phyloP scores from a whole-genome alignment of 2,797 vertebrate species.

The Helarctos malayanus region DNA sequence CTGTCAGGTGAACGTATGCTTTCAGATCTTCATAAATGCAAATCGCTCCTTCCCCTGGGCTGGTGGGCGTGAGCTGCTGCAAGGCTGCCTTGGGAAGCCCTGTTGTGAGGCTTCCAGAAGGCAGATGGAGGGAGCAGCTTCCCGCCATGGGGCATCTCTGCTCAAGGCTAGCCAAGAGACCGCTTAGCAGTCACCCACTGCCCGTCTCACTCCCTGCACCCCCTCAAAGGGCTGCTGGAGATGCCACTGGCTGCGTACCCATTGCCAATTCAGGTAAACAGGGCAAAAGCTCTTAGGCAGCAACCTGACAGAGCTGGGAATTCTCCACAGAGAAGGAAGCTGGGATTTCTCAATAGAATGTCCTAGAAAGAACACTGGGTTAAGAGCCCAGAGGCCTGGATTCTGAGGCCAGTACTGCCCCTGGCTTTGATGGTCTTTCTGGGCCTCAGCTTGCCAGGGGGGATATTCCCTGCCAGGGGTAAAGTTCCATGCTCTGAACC shows the following conservation, averaged over 20 bases:
- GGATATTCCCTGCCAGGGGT: accelerated
- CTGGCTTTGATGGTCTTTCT: neutral
- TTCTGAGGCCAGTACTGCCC: neutral
- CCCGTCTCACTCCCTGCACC: accelerated
- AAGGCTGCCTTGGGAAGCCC: neutral
- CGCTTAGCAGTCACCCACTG: neutral
- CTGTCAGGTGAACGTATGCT: conserved; percentile 81
- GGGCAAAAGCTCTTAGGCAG: neutral
- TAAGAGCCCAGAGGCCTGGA: neutral
- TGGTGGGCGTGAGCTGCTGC: neutral
- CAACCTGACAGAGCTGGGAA: neutral
- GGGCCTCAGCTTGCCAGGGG: neutral
- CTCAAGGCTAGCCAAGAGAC: accelerated
- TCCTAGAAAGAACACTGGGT: neutral
- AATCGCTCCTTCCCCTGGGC: conserved; percentile 65
- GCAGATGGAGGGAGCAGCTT: neutral
- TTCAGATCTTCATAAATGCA: conserved; percentile 84
- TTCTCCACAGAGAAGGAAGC: neutral
- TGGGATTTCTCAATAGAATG: neutral
- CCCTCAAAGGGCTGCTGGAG: neutral
- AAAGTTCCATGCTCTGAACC: no score
- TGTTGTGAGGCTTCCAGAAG: neutral
- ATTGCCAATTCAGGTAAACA: neutral
- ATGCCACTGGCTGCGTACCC: neutral
- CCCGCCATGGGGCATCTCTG: neutral